Percentiles rank a stretch among this genome's conserved stretches.
phyloP scores from a whole-genome alignment of 2,797 vertebrate species.

The Melopsittacus undulatus region DNA sequence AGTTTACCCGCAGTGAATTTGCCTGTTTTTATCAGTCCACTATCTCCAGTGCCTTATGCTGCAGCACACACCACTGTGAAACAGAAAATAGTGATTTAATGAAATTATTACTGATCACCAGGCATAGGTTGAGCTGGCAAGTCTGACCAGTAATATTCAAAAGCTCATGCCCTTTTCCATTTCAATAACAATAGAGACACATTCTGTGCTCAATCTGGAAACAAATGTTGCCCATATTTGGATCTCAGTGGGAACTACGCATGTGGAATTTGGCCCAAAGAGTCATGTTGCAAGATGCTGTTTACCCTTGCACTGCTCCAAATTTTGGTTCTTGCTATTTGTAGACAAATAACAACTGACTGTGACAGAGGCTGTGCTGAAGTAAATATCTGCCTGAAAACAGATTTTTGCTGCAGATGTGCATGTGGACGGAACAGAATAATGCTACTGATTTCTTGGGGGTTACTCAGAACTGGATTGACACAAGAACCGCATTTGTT shows the following conservation, averaged over 20 bases:
- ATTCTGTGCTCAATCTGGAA: conserved; percentile 64
- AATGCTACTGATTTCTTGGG: background rate
- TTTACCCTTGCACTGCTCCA: background rate
- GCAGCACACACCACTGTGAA: background rate
- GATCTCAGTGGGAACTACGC: conserved; percentile 39
- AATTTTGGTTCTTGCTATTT: background rate
- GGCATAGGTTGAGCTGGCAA: background rate
- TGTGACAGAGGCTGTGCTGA: background rate
- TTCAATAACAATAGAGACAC: conserved; percentile 49
- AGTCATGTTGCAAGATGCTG: background rate
- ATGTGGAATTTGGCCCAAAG: conserved; percentile 40
- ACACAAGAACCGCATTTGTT: background rate
- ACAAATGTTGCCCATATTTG: conserved; percentile 50
- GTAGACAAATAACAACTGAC: background rate
- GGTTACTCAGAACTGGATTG: background rate
- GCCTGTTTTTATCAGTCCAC: background rate
- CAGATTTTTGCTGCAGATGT: background rate
- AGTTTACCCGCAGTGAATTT: background rate
- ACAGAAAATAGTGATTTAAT: background rate
- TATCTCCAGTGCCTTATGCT: background rate
- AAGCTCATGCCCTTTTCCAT: conserved; percentile 46
- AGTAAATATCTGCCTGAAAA: background rate
- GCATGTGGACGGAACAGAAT: background rate
- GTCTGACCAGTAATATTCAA: conserved; percentile 14
- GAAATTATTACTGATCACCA: conserved; percentile 6